Percentiles rank a stretch among this genome's conserved stretches.
Conservation (phyloP, 2,113 vertebrate genomes). For the Ahaetulla prasina region DNA sequence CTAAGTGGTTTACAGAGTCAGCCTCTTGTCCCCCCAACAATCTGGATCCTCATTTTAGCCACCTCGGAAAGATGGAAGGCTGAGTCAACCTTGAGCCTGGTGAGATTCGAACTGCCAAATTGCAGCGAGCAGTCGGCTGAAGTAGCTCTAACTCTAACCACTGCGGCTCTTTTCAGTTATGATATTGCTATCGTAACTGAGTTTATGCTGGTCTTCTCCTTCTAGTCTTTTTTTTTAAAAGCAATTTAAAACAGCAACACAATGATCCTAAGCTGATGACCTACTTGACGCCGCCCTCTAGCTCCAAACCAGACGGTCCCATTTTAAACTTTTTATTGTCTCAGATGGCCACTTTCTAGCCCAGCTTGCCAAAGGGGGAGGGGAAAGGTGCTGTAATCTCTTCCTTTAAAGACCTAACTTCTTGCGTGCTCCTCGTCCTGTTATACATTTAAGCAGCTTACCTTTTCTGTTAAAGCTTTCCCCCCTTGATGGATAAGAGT, state of each 20-base stretch:
- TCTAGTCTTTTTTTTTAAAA: background rate
- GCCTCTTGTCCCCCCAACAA: too few species aligned
- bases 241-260: background rate
- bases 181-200: background rate
- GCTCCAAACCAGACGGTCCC: background rate
- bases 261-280: background rate
- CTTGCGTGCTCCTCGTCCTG: conserved; percentile 32
- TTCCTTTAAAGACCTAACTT: conserved; percentile 53
- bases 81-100: too few species aligned
- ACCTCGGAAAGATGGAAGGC: too few species aligned
- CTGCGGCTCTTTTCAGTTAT: too few species aligned
- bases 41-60: too few species aligned
- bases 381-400: conserved; percentile 18
- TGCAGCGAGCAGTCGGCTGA: too few species aligned
- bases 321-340: background rate
- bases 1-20: too few species aligned
- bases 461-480: conserved; percentile 49
- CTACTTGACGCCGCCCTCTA: background rate
- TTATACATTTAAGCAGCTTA: conserved; percentile 54
- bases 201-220: background rate
- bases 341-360: background rate
- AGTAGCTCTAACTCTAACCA: too few species aligned
- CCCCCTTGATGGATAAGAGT: conserved; percentile 38
- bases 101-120: too few species aligned
- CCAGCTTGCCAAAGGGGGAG: conserved; percentile 35